Evolutionary conservation across 2,888 invertebrate species (phyloP).

Genomic region (Drosophila greeni): DNA sequence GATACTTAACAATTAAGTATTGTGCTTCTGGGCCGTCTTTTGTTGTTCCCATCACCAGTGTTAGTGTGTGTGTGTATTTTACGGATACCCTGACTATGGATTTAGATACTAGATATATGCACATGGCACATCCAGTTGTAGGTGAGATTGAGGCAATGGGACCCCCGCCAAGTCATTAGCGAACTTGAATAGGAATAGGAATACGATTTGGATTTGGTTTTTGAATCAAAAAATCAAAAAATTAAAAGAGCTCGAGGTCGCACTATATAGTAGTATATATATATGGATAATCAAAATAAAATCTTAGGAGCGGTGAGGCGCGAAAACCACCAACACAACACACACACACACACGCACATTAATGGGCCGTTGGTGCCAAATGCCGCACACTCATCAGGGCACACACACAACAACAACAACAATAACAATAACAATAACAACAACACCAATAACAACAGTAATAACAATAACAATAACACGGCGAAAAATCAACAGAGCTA

Average conservation of each 20-base stretch:
- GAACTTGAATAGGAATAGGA: neutral
- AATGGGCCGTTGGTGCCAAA: slow-evolving; percentile 63
- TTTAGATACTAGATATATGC: neutral
- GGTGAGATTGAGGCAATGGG: neutral
- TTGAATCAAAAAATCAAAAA: slow-evolving; percentile 1
- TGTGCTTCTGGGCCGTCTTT: slow-evolving; percentile 44
- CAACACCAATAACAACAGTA: slow-evolving; percentile 11
- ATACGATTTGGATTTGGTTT: neutral
- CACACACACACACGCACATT: slow-evolving; percentile 47
- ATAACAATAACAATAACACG: slow-evolving; percentile 18
- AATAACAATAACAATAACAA: slow-evolving; percentile 14
- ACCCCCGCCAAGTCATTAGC: slow-evolving; percentile 16
- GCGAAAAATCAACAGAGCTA: slow-evolving; percentile 22
- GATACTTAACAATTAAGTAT: slow-evolving; percentile 73
- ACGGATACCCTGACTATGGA: neutral
- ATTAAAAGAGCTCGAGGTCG: slow-evolving; percentile 16
- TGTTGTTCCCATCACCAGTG: slow-evolving; percentile 26
- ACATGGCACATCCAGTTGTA: neutral
- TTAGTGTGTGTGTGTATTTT: neutral
- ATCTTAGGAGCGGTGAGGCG: slow-evolving; percentile 56
- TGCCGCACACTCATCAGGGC: slow-evolving; percentile 59
- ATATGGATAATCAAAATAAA: slow-evolving; percentile 11
- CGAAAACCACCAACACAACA: slow-evolving; percentile 44
- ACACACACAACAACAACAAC: slow-evolving; percentile 37
- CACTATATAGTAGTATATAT: neutral